Percentiles rank a stretch among this genome's conserved stretches.
phyloP scores from a whole-genome alignment of 2,797 vertebrate species.

The Pangasius macronema region DNA sequence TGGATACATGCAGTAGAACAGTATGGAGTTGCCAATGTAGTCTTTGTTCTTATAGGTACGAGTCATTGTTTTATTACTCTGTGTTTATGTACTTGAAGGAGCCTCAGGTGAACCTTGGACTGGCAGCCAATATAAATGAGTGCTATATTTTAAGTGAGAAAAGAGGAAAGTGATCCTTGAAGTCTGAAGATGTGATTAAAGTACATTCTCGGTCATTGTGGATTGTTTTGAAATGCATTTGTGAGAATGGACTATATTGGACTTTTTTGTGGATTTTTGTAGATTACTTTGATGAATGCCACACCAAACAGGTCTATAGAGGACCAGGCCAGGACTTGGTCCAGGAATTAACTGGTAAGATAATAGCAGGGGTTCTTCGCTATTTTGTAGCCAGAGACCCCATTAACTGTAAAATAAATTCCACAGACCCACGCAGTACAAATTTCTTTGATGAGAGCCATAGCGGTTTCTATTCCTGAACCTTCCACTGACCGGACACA shows the following conservation, averaged over 20 bases:
- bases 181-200: background rate
- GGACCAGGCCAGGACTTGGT: background rate
- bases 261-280: background rate
- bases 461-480: background rate
- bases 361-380: background rate
- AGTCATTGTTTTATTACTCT: constrained; percentile 18
- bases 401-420: background rate
- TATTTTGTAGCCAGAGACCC: background rate
- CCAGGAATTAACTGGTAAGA: background rate
- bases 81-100: background rate
- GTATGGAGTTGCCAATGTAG: constrained; percentile 86
- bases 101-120: background rate
- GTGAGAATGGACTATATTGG: background rate
- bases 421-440: background rate
- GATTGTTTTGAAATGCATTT: background rate
- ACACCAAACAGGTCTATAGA: background rate
- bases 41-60: constrained; percentile 90
- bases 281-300: background rate
- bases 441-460: background rate
- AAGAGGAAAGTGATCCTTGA: background rate
- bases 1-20: constrained; percentile 94
- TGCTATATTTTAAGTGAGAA: background rate
- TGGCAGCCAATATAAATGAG: background rate
- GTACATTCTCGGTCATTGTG: background rate
- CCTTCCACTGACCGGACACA: background rate